These are phyloP conservation scores for Phrynosoma blainvillii DNA, from an alignment of 2,113 vertebrate species.

Conservation along the genomic window DNA sequence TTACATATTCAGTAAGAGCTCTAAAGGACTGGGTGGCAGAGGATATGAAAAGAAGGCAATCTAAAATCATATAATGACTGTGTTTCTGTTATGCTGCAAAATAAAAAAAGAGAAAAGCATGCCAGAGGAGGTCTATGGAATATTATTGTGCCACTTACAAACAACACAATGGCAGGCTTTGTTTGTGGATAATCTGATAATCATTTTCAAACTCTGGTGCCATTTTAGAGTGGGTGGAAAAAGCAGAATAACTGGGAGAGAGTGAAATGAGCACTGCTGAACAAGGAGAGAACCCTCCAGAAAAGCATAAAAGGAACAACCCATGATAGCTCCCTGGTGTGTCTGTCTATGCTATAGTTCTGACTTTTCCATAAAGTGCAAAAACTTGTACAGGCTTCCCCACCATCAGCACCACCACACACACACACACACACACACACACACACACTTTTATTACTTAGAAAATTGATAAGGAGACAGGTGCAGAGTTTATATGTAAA, in stretches of 20 bases:
- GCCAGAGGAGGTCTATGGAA: constrained; percentile 16
- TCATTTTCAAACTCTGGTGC: constrained; percentile 7
- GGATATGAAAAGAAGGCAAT: background rate
- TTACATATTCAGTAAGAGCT: background rate
- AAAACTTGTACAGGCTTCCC: constrained; percentile 29
- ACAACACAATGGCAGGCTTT: background rate
- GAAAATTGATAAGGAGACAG: constrained; percentile 45
- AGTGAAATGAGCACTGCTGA: constrained; percentile 2
- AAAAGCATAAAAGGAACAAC: constrained; percentile 7
- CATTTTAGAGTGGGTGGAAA: background rate
- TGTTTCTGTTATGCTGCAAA: background rate
- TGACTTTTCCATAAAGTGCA: background rate
- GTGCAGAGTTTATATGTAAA: constrained; percentile 32
- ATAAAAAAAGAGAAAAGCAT: constrained; percentile 20
- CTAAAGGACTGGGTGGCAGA: background rate
- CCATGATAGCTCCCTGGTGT: background rate
- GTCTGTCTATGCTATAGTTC: constrained; percentile 7
- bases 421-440: too few species aligned
- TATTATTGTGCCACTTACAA: background rate
- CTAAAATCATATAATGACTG: background rate
- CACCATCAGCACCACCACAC: background rate
- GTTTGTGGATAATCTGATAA: constrained; percentile 27
- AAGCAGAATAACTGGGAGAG: background rate
- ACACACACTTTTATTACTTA: constrained; percentile 37
- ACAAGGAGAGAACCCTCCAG: constrained; percentile 14